These are phyloP conservation scores for Ooceraea biroi DNA, from an alignment of 1,140 invertebrate species.

Conservation along the genomic window DNA sequence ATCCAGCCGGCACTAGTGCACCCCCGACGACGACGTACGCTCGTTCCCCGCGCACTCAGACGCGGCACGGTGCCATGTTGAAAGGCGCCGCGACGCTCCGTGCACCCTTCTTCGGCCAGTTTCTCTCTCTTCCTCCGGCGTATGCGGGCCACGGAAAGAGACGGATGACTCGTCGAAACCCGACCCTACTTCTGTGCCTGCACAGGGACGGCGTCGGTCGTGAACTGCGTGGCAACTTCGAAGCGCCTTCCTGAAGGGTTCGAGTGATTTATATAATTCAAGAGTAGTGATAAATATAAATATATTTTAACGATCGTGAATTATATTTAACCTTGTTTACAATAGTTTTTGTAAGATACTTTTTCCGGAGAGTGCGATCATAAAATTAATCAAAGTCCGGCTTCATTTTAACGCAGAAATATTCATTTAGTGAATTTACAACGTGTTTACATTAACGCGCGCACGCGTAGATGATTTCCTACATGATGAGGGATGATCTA, in stretches of 20 bases:
- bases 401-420: no score
- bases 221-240: background rate
- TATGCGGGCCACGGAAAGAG: background rate
- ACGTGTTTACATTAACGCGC: no score
- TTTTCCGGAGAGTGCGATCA: no score
- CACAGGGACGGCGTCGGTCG: conserved; percentile 41
- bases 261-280: background rate
- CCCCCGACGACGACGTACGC: conserved; percentile 13
- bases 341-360: no score
- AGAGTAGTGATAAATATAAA: no score
- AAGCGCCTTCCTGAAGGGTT: background rate
- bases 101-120: conserved; percentile 59
- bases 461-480: no score
- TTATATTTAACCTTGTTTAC: no score
- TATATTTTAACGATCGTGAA: no score
- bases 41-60: conserved; percentile 34
- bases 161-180: conserved; percentile 47
- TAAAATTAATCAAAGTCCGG: no score
- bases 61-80: conserved; percentile 71
- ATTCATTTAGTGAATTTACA: no score
- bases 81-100: conserved; percentile 69
- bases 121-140: conserved; percentile 11
- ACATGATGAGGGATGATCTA: no score
- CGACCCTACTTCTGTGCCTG: conserved; percentile 33
- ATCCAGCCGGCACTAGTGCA: background rate